phyloP scores from a whole-genome alignment of 2,797 vertebrate genomes.

The Syndactyla subalaris region DNA sequence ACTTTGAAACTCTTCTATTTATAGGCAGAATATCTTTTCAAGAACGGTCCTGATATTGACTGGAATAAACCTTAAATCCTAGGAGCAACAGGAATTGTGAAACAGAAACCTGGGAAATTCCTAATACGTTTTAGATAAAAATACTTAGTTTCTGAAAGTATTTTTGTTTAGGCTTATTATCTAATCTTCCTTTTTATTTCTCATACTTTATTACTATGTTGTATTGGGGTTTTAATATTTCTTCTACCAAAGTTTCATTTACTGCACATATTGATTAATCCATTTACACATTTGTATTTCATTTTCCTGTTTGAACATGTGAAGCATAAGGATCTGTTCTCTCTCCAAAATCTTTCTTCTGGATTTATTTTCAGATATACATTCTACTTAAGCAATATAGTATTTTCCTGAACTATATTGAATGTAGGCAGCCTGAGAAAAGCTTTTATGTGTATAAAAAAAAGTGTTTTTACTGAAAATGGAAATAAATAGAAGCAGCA shows the following conservation, averaged over 20 bases:
- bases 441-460: not conserved
- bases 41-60: slow-evolving; percentile 81
- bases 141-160: not conserved
- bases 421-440: not conserved
- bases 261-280: not conserved
- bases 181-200: not conserved
- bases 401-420: not conserved
- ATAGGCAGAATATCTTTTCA: slow-evolving; percentile 92
- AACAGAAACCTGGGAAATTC: not conserved
- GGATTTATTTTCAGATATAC: not conserved
- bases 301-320: not conserved
- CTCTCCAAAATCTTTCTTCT: not conserved
- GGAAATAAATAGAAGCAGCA: not conserved
- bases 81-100: not conserved
- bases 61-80: slow-evolving; percentile 43
- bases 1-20: slow-evolving; percentile 53
- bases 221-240: not conserved
- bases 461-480: not conserved
- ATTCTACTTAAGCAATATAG: not conserved
- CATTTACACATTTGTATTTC: not conserved
- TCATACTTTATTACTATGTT: not conserved
- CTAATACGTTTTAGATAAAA: slow-evolving; percentile 7
- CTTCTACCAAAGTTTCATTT: not conserved
- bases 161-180: not conserved
- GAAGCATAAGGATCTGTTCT: not conserved